These are phyloP conservation scores for Lordiphosa stackelbergi DNA, from an alignment of 1,140 invertebrate species.

Conservation along the genomic window DNA sequence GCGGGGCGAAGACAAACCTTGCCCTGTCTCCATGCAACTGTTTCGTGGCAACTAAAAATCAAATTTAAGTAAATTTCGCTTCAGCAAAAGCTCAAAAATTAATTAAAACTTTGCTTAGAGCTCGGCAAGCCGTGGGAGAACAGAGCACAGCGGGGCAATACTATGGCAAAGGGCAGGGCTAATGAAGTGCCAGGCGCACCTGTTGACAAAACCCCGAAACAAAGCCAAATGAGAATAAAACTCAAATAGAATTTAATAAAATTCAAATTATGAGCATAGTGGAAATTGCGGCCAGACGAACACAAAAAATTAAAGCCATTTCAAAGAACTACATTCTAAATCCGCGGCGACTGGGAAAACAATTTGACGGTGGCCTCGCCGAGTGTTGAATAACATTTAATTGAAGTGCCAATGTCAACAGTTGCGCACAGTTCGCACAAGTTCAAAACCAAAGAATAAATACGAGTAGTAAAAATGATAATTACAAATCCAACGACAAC, in stretches of 20 bases:
- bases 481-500: slow-evolving; percentile 25
- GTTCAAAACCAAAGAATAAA: slow-evolving; percentile 22
- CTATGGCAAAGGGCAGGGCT: slow-evolving; percentile 4
- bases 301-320: neutral
- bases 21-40: slow-evolving; percentile 56
- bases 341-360: slow-evolving; percentile 2
- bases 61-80: slow-evolving; percentile 66
- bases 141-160: neutral
- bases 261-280: slow-evolving; percentile 34
- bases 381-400: slow-evolving; percentile 28
- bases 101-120: slow-evolving; percentile 60
- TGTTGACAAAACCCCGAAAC: slow-evolving; percentile 46
- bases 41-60: slow-evolving; percentile 66
- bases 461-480: slow-evolving; percentile 32
- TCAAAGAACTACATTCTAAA: slow-evolving; percentile 3
- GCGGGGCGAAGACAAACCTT: slow-evolving; percentile 38
- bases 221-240: slow-evolving; percentile 37
- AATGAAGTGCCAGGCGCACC: slow-evolving; percentile 66
- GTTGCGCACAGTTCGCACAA: slow-evolving; percentile 26
- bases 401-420: slow-evolving; percentile 19
- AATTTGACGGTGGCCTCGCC: slow-evolving; percentile 1
- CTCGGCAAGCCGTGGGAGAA: slow-evolving; percentile 11
- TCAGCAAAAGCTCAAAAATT: slow-evolving; percentile 54
- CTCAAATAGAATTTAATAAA: slow-evolving; percentile 56
- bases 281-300: slow-evolving; percentile 10